These are phyloP conservation scores for Pachycephala philippinensis DNA, from an alignment of 2,113 vertebrate species.

Conservation along the genomic window DNA sequence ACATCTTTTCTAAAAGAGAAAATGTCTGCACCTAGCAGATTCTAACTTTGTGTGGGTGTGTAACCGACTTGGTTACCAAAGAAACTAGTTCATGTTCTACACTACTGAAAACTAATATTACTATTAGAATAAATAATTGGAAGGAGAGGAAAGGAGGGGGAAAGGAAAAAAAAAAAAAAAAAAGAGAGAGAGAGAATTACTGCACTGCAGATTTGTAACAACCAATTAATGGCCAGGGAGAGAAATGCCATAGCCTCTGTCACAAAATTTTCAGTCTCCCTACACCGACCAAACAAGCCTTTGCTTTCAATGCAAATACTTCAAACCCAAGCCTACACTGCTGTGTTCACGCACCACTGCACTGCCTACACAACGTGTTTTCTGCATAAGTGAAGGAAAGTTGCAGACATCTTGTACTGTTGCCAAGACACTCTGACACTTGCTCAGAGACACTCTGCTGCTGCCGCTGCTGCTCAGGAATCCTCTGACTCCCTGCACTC, in stretches of 20 bases:
- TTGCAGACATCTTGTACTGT: slow-evolving; percentile 40
- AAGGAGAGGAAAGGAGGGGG: background rate
- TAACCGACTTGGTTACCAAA: slow-evolving; percentile 73
- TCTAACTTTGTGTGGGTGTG: slow-evolving; percentile 73
- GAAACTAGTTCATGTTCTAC: slow-evolving; percentile 74
- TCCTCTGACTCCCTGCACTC: background rate
- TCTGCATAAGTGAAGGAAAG: slow-evolving; percentile 48
- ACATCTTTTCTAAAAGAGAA: slow-evolving; percentile 63
- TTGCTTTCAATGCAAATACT: slow-evolving; percentile 36
- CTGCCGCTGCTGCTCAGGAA: background rate
- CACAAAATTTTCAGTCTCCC: slow-evolving; percentile 36
- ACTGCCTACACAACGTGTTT: slow-evolving; percentile 43
- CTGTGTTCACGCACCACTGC: slow-evolving; percentile 43
- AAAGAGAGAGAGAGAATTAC: slow-evolving; percentile 7
- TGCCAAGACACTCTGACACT: slow-evolving; percentile 61
- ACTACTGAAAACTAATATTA: slow-evolving; percentile 69
- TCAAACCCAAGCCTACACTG: slow-evolving; percentile 3
- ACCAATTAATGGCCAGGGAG: slow-evolving; percentile 70
- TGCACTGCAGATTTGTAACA: slow-evolving; percentile 71
- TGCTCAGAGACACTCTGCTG: background rate
- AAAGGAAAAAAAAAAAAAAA: background rate
- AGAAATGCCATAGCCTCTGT: slow-evolving; percentile 53
- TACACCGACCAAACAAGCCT: background rate
- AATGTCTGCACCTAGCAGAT: slow-evolving; percentile 67
- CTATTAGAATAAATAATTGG: slow-evolving; percentile 67